Base-by-base conservation (phyloP, 2,797 vertebrate species). In the Buceros bicornis region DNA sequence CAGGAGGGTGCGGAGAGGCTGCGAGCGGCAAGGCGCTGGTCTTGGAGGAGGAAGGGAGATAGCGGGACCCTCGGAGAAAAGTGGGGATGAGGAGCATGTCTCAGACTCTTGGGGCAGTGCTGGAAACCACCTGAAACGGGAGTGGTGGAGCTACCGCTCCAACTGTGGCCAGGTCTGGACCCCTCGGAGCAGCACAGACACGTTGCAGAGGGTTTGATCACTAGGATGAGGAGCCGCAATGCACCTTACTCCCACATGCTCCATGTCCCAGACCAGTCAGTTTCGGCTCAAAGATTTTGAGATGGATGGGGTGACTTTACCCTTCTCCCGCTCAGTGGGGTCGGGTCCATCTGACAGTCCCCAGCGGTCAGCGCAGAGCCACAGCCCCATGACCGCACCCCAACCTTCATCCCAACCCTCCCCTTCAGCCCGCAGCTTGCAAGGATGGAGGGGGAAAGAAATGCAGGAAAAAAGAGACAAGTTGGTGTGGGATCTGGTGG, bases 1-100 rank as follows among this genome's bases (percentile, higher is more conserved):
- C 0, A 0, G 67, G 47, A 73, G 2, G 2, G 69, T 3, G 24
- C 0, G 0, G 6, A 31, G 60, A 16, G 14, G 64, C 10, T 11
- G 29, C 0, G 3, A 37, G 82, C 2, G 8, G 43, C 25, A 69
- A 60, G 29, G 37, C 33, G 51, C 69, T 57, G 78, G 62, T 57
- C 13, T 22, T 15, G 72, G 57, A 66, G 76, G 25, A 82, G 43
- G 69, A 73, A 21, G 5, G 25, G 69, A 51, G 5, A 21, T 7
- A 7, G 20, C 1, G 0, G 29, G 50, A 64, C 37, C 37, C 25
- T 71, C 50, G 1, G 54, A 35, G 85, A 65, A 45, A 62, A 66
- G 60, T 1, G 0, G 65, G 31, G 29, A 35, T 1, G 16, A 82
- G 81, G 20, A 35, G 8, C 16, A 3, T 1, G 1, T 35, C 86